Base-by-base conservation (phyloP, 2,888 invertebrate species). In the Frankliniella intonsa region DNA sequence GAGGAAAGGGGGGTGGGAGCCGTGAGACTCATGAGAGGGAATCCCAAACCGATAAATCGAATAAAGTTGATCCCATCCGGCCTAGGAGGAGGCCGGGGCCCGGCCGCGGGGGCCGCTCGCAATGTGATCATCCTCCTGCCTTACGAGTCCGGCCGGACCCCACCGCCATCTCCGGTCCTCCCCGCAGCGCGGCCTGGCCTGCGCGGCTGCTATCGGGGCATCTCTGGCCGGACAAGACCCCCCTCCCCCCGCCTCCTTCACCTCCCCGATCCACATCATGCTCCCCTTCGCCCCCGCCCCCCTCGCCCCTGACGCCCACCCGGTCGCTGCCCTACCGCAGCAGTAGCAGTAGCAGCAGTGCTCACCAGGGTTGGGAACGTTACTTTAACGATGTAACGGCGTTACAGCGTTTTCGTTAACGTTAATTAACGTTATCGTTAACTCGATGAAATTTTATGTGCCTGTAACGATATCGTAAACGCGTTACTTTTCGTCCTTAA, bases 31-130 rank as follows among this genome's bases (percentile, higher is more conserved):
- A 76, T 76, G 25, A 76, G 38, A 5, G 12, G 69, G 69, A 76
- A 76, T 76, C 69, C 69, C 69, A 25, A 25, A 25, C 69, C 69
- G 69, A 76, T 76, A 76, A 76, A 76, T 76, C 69, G 69, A 76
- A 76, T 76, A 76, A 76, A 76, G 25, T 76, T 76, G 69, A 76
- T 76, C 69, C 69, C 69, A 76, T 76, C 69, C 69, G 69, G 62
- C n/a, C 62, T 14, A 14, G 19, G 17, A 14, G 62, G 38, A 38
- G 38, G 3, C 38, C 17, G 17, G 14, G 14, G 62, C 0, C 17
- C 19, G 62, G 17, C 55, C 5, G 62, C 0, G 62, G 1, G 62
- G 62, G 38, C 38, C 38, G 38, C 55, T 14, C 17, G 12, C 55
- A 55, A 55, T 55, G 55, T 55, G 55, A 76, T 76, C 69, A 76